Base-by-base conservation (phyloP, 2,888 invertebrate species). In the Oligia strigilis region DNA sequence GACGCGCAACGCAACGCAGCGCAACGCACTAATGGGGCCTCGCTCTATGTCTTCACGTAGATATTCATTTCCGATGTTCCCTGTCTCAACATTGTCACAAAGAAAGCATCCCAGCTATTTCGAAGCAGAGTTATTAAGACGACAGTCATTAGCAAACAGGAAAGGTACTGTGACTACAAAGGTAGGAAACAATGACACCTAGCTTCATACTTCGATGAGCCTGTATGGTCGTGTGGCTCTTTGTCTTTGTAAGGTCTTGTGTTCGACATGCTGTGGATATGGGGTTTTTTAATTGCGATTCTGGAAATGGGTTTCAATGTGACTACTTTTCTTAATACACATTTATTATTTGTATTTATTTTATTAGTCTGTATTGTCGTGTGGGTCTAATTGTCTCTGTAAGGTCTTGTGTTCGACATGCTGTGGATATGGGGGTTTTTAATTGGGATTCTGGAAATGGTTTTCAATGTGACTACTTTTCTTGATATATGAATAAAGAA, bases 161-260 rank as follows among this genome's bases (percentile, higher is more conserved):
- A 75, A 83, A 81, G 75, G 72, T 78, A 71, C 36, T 58, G 67
- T 69, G 55, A 66, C 49, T 72, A 87, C 87, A 87, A 90, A 89
- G 89, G 76, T 74, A 78, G 2, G 13, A 73, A 55, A 88, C 87
- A 85, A 87, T 83, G 82, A 60, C 62, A 46, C 49, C 80, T 78
- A 80, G 80, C 88, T 88, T 90, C 87, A 87, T 89, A 89, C 90
- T 89, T 91, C 92, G 92, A 91, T 91, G 91, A 73, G n/a, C 87
- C 67, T 62, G 66, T 67, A 76, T 81, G 81, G 80, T 84, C 69
- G 9, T 65, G 75, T 49, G 36, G 23, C 19, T 19, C 40, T 83
- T 79, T 73, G 78, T 60, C 49, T 77, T 64, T 64, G 73, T 55
- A 40, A 19, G 23, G 52, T 72, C 29, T 43, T 58, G 71, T 71